Base-by-base conservation (phyloP, 2,113 vertebrate genomes). In the Drymodes brunneopygia region DNA sequence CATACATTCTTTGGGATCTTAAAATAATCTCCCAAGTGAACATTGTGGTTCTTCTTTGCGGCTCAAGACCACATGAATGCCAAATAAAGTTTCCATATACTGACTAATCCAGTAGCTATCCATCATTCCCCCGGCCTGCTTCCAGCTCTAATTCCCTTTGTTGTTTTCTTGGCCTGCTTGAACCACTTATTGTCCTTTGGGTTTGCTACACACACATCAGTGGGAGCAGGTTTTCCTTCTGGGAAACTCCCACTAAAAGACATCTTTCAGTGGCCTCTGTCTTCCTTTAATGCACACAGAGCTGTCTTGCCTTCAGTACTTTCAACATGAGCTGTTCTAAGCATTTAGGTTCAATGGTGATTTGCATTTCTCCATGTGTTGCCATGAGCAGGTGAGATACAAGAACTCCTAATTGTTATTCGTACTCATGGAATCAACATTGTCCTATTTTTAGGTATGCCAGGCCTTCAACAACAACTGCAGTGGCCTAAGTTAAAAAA, bases 1-100 rank as follows among this genome's bases (percentile, higher is more conserved):
- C 90, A 94, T 29, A 61, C 67, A 92, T 95, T 95, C 88, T 81
- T 86, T 50, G 53, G 65, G 64, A 86, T 86, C 93, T 86, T 93
- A 95, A 97, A 96, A 96, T 97, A 96, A 96, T 90, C 82, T 90
- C 93, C 82, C 82, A 71, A 72, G 72, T 40, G 92, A 97, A 88
- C 80, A 95, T 10, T 86, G 77, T 81, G 69, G 75, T 48, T 78
- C 53, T 71, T 92, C 93, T 83, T 90, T 82, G 53, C 86, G 56
- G 74, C 79, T 83, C 57, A 78, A 71, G 65, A 81, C 74, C 42
- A 47, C 25, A 88, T 8, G 36, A 81, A 78, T 17, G 88, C 90
- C 96, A 94, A 93, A 83, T 70, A 80, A 95, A 90, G 48, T 86
- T 93, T 57, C 93, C 75, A 60, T 57, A 67, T 45, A 71, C 75